Conservation (phyloP, 2,888 invertebrate species). For the Platycnemis pennipes region DNA sequence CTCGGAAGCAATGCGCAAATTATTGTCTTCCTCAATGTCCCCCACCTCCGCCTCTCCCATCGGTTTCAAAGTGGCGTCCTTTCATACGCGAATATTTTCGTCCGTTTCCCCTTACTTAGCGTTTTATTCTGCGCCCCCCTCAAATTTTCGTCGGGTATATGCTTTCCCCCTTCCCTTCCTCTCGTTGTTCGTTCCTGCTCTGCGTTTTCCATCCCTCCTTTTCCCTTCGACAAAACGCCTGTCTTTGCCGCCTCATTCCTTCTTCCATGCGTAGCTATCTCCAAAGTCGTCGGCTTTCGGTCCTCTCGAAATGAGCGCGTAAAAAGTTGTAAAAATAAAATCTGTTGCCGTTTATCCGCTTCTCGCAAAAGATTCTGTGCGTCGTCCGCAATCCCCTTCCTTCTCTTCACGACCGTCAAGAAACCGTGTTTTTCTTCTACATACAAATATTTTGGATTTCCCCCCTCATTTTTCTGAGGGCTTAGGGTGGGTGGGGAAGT, state of each 20-base stretch:
- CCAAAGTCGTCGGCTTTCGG: not conserved
- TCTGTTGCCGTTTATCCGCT: not conserved
- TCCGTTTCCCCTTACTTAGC: not conserved
- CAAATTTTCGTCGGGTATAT: not conserved
- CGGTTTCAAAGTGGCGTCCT: conserved; percentile 28
- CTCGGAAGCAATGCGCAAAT: conserved; percentile 37
- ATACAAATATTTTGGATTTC: not conserved
- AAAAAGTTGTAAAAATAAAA: not conserved
- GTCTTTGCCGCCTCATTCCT: not conserved
- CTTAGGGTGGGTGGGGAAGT: not conserved
- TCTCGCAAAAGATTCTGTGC: not conserved
- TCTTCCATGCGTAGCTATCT: not conserved
- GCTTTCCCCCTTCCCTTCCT: not conserved
- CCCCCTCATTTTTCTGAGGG: not conserved
- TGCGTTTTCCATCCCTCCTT: not conserved
- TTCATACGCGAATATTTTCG: conserved; percentile 6
- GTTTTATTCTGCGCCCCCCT: not conserved
- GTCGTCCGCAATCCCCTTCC: not conserved
- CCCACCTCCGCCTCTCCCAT: not conserved
- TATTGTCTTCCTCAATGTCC: not conserved
- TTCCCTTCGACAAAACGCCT: not conserved
- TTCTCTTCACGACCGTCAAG: not conserved
- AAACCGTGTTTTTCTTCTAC: not conserved
- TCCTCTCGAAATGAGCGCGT: not conserved
- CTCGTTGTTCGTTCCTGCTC: not conserved